Evolutionary conservation across 2,888 invertebrate species (phyloP).

Genomic region (Trileptium ribeirensis): DNA sequence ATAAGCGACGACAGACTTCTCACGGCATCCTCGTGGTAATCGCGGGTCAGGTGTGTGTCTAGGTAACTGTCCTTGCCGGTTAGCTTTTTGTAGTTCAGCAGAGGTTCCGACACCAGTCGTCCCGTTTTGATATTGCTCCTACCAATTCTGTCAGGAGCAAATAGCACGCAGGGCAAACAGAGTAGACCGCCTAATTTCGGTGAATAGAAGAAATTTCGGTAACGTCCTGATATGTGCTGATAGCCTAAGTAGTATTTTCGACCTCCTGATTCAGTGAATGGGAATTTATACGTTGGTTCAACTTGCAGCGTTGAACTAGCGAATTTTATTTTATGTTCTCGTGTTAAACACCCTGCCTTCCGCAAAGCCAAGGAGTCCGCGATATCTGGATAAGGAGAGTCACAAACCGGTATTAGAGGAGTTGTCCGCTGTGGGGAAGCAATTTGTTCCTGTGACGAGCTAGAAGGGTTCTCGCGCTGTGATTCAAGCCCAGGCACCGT

Average conservation of each 20-base stretch:
- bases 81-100: background rate
- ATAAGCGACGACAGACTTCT: background rate
- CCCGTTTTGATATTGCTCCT: background rate
- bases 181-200: background rate
- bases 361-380: no score
- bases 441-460: no score
- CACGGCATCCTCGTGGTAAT: background rate
- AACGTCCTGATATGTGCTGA: no score
- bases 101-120: background rate
- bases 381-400: no score
- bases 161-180: constrained; percentile 3
- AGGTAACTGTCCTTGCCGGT: background rate
- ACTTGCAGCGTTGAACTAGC: no score
- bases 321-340: no score
- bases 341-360: no score
- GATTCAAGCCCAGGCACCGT: no score
- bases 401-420: no score
- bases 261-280: background rate
- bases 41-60: background rate
- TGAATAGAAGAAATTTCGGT: background rate
- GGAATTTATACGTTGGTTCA: background rate
- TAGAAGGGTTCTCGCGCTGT: no score
- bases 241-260: no score
- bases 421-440: no score
- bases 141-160: background rate